These are phyloP conservation scores for Otolemur crassicaudatus DNA, from an alignment of 2,797 vertebrate genomes.

Conservation along the genomic window DNA sequence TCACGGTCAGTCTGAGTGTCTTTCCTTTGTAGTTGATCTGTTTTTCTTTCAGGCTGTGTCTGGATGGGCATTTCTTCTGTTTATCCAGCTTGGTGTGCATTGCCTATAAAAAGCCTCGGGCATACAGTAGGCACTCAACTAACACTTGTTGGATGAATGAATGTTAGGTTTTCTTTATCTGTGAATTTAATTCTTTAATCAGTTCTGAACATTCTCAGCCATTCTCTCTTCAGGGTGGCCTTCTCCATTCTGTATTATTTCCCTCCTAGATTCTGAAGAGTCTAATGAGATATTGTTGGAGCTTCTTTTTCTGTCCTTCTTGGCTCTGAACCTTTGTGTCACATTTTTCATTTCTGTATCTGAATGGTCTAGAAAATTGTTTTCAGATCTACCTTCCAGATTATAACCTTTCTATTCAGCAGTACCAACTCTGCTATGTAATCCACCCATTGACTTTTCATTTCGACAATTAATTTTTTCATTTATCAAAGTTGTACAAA, in stretches of 20 bases:
- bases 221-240: not conserved
- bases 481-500: not conserved
- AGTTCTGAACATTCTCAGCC: not conserved
- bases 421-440: not conserved
- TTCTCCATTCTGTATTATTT: not conserved
- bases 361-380: not conserved
- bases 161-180: not conserved
- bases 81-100: not conserved
- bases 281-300: not conserved
- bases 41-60: not conserved
- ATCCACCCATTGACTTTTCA: not conserved
- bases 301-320: not conserved
- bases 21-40: not conserved
- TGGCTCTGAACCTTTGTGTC: not conserved
- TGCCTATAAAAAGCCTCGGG: slow-evolving; percentile 1
- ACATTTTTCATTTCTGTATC: not conserved
- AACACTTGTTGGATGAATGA: not conserved
- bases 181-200: not conserved
- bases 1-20: not conserved
- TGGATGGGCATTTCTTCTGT: not conserved
- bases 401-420: not conserved
- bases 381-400: not conserved
- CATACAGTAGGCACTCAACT: not conserved
- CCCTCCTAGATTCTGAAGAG: not conserved
- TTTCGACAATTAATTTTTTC: not conserved